Evolutionary conservation across 2,888 invertebrate genomes (phyloP).

Genomic region (Cyaniris semiargus): DNA sequence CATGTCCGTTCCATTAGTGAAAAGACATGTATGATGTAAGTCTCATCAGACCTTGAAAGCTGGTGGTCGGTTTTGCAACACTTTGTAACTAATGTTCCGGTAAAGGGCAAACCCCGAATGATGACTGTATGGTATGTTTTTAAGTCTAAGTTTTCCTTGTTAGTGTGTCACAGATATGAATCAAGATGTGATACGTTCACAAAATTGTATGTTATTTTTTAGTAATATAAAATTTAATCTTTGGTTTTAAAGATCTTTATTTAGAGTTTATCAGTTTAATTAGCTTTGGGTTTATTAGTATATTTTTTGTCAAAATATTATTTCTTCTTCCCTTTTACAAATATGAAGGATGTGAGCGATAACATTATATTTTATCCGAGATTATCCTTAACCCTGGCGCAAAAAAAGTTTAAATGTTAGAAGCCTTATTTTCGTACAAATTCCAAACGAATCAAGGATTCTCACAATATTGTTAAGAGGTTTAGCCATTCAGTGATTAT

Average conservation of each 20-base stretch:
- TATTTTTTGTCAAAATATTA: background rate
- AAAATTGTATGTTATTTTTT: background rate
- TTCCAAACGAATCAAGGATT: background rate
- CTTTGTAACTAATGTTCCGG: background rate
- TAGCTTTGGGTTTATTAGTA: background rate
- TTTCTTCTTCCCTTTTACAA: background rate
- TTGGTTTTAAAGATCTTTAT: no score
- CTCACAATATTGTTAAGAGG: background rate
- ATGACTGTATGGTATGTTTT: background rate
- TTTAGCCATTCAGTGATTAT: background rate
- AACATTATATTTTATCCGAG: background rate
- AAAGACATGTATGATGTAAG: background rate
- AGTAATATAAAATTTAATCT: background rate
- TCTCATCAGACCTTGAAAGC: background rate
- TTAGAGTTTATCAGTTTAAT: background rate
- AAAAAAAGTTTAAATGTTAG: background rate
- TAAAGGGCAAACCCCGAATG: slow-evolving; percentile 9
- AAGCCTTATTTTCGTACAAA: background rate
- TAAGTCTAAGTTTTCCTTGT: background rate
- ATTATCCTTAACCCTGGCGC: background rate
- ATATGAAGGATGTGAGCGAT: background rate
- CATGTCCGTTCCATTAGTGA: background rate
- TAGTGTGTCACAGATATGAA: background rate
- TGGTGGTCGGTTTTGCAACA: slow-evolving; percentile 1
- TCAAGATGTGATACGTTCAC: background rate